phyloP scores from a whole-genome alignment of 2,113 vertebrate genomes.

The Otocyon megalotis region DNA sequence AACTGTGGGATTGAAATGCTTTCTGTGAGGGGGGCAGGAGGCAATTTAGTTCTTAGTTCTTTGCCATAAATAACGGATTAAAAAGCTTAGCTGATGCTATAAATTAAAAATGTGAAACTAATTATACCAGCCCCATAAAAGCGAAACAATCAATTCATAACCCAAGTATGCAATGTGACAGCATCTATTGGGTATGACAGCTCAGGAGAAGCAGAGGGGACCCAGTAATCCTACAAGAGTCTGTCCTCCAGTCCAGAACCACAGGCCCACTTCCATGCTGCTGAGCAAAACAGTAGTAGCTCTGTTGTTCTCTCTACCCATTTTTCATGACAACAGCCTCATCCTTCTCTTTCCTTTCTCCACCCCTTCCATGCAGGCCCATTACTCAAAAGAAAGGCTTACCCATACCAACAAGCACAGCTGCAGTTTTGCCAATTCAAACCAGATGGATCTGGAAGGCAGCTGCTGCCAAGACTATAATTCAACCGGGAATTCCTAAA shows the following conservation, averaged over 20 bases:
- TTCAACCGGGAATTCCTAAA: conserved; percentile 75
- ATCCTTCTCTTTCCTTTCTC: conserved; percentile 67
- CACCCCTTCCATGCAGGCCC: conserved; percentile 62
- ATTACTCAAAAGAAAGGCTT: conserved; percentile 77
- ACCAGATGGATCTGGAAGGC: conserved; percentile 75
- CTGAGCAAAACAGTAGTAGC: conserved; percentile 69
- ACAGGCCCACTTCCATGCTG: conserved; percentile 2
- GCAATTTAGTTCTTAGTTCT: conserved; percentile 72
- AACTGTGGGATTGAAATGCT: background rate
- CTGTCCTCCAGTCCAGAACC: conserved; percentile 30
- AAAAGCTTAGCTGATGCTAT: conserved; percentile 80
- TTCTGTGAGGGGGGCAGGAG: background rate
- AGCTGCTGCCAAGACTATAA: conserved; percentile 76
- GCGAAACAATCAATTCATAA: conserved; percentile 75
- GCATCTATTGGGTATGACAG: conserved; percentile 54
- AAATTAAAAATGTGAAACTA: conserved; percentile 80
- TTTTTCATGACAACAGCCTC: conserved; percentile 64
- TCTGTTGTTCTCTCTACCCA: background rate
- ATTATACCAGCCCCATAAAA: conserved; percentile 75
- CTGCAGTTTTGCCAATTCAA: conserved; percentile 75
- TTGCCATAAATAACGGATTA: conserved; percentile 71
- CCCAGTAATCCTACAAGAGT: conserved; percentile 44
- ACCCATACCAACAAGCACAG: conserved; percentile 73
- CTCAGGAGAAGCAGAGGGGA: rapidly evolving
- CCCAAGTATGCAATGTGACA: conserved; percentile 65